Evolutionary conservation across 2,797 vertebrate genomes (phyloP), one percentile per base, ranked within the genome.

Genomic region (Poecilia wingei): DNA sequence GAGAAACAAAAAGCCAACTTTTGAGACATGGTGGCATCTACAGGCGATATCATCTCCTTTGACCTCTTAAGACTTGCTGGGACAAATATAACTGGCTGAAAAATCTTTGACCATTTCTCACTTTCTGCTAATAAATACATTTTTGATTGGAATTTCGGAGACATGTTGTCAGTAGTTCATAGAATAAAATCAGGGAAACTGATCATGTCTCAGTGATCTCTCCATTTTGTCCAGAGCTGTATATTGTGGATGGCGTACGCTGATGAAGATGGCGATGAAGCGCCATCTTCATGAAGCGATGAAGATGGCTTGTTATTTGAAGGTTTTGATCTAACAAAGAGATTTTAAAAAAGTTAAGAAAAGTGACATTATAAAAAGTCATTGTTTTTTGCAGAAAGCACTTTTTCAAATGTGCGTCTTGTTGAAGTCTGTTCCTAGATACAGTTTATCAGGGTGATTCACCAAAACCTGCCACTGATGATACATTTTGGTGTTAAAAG

Each of bases 11-110:
- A 41, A 68, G 36, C 10, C 64, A 41, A 2, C 64, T 41, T 84
- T 80, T 72, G 39, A 49, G 59, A 69, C 18, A 64, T 1, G 6
- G 57, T 16, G 79, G 64, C 36, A 41, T 83, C 72, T 10, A 12
- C 53, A 47, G n/a, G 39, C n/a, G 61, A 80, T 88, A 83, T 73
- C 49, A 80, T 51, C 47, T 72, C 76, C 82, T 79, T 83, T 87
- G 76, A 33, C 16, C 8, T 66, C 28, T 33, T 10, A 20, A 6
- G 18, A 6, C 20, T 10, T 66, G 64, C 7, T 12, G 3, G 3
- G 36, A 39, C 64, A 36, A 22, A 66, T 39, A 66, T 66, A 66
- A 66, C 10, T 9, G 33, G 9, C 20, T 9, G 8, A 5, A 66
- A 39, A 10, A 61, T 61, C 13, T 53, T 53, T 53, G 51, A 53